These are phyloP conservation scores for Mythimna vitellina DNA, from an alignment of 2,888 invertebrate species.

Conservation along the genomic window DNA sequence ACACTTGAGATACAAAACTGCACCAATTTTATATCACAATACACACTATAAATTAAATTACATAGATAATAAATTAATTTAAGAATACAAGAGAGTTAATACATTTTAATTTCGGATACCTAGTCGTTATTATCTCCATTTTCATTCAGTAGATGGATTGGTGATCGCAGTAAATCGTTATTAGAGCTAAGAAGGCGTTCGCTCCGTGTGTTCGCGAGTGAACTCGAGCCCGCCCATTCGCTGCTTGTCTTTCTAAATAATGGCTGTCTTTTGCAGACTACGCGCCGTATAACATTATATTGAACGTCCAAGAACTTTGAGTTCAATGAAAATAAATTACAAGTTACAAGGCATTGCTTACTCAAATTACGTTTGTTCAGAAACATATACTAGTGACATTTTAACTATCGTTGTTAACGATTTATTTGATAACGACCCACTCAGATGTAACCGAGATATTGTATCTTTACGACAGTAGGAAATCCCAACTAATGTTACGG, in stretches of 20 bases:
- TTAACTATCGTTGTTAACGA: conserved; percentile 26
- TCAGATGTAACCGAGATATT: conserved; percentile 45
- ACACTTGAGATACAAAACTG: no score
- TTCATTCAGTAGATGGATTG: conserved; percentile 36
- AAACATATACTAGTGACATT: conserved; percentile 8
- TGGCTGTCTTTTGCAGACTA: conserved; percentile 51
- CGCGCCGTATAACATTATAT: conserved; percentile 44
- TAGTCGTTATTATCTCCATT: conserved; percentile 20
- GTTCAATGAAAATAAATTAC: conserved; percentile 41
- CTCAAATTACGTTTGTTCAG: conserved; percentile 9
- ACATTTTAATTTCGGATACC: conserved; percentile 22
- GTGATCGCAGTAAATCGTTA: conserved; percentile 44
- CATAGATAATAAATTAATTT: background rate
- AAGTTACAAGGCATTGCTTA: conserved; percentile 23
- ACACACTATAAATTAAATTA: no score
- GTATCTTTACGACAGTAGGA: conserved; percentile 52
- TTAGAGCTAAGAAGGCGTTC: conserved; percentile 46
- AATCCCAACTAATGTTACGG: conserved; percentile 48
- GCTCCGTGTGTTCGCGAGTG: conserved; percentile 38
- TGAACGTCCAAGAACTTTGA: conserved; percentile 35
- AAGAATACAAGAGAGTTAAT: conserved; percentile 4
- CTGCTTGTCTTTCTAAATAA: conserved; percentile 61
- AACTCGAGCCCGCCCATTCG: conserved; percentile 52
- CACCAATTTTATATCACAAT: no score
- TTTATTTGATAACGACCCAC: conserved; percentile 44